phyloP scores from a whole-genome alignment of 2,888 invertebrate genomes.

The Saturnia pavonia region DNA sequence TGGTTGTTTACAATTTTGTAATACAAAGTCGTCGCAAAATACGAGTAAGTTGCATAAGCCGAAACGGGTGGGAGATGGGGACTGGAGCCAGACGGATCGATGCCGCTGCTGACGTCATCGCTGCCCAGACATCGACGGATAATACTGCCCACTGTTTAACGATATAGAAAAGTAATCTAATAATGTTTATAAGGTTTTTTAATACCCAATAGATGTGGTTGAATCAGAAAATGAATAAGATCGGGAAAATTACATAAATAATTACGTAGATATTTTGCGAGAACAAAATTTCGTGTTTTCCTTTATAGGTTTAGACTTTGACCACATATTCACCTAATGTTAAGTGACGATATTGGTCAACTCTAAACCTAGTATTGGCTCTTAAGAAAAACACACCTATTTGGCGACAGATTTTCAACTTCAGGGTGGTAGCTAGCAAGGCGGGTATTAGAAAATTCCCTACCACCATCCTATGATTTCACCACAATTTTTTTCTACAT shows the following conservation, averaged over 20 bases:
- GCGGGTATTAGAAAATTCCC: too few relatives aligned
- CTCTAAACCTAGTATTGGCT: too few relatives aligned
- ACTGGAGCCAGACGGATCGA: constrained; percentile 69
- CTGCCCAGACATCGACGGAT: constrained; percentile 39
- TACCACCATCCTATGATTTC: too few relatives aligned
- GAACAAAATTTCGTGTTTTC: too few relatives aligned
- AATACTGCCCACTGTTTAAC: constrained; percentile 22
- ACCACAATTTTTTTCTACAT: too few relatives aligned
- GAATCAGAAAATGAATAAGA: not conserved
- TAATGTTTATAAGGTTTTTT: not conserved
- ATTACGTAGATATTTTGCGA: too few relatives aligned
- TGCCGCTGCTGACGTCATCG: constrained; percentile 65
- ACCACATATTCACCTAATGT: too few relatives aligned
- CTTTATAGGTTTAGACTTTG: too few relatives aligned
- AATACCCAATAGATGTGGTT: not conserved
- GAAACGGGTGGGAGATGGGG: constrained; percentile 37
- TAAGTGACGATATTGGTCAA: too few relatives aligned
- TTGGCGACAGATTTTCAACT: too few relatives aligned
- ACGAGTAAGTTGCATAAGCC: constrained; percentile 67
- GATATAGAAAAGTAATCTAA: not conserved
- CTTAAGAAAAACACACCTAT: too few relatives aligned
- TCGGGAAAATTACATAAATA: not conserved
- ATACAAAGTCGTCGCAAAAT: constrained; percentile 5
- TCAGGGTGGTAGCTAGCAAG: too few relatives aligned
- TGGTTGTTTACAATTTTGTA: not conserved